A percentile compares a stretch with the other conserved stretches of the same genome.
phyloP scores from a whole-genome alignment of 1,140 invertebrate genomes.

The Drosophila sproati region DNA sequence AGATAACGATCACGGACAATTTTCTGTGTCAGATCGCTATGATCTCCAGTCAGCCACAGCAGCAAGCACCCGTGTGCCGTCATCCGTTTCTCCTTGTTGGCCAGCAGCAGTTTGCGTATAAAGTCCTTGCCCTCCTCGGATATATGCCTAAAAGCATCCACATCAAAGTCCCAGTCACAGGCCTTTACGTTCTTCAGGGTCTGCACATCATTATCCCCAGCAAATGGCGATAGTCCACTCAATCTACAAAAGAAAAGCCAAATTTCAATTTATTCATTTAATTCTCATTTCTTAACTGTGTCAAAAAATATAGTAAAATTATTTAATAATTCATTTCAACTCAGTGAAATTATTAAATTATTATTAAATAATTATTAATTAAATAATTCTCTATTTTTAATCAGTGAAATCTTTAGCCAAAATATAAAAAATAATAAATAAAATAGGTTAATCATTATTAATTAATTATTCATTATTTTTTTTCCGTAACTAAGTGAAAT shows the following conservation, averaged over 20 bases:
- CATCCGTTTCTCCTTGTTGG: slow-evolving; percentile 98
- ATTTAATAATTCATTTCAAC: no score
- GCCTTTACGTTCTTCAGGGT: slow-evolving; percentile 99
- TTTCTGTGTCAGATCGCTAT: slow-evolving; percentile 89
- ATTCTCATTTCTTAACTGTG: no score
- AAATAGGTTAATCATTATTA: no score
- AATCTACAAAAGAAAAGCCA: slow-evolving; percentile 86
- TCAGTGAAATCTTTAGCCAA: no score
- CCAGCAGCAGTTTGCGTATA: slow-evolving; percentile 95
- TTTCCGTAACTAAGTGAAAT: no score
- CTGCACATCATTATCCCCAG: slow-evolving; percentile 99
- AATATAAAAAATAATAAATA: no score
- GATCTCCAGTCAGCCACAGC: slow-evolving; percentile 96
- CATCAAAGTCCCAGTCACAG: slow-evolving; percentile 99
- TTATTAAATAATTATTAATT: no score
- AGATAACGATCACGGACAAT: slow-evolving; percentile 94
- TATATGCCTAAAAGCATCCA: slow-evolving; percentile 95
- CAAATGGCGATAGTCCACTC: slow-evolving; percentile 98
- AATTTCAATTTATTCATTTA: slow-evolving; percentile 14
- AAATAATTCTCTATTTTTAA: no score
- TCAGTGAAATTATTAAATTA: no score
- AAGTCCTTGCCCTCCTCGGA: slow-evolving; percentile 99
- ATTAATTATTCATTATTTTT: no score
- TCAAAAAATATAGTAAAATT: no score
- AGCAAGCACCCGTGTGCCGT: slow-evolving; percentile 98